Evolutionary conservation across 2,113 vertebrate species (phyloP).

Genomic region (Odontophorus gujanensis): DNA sequence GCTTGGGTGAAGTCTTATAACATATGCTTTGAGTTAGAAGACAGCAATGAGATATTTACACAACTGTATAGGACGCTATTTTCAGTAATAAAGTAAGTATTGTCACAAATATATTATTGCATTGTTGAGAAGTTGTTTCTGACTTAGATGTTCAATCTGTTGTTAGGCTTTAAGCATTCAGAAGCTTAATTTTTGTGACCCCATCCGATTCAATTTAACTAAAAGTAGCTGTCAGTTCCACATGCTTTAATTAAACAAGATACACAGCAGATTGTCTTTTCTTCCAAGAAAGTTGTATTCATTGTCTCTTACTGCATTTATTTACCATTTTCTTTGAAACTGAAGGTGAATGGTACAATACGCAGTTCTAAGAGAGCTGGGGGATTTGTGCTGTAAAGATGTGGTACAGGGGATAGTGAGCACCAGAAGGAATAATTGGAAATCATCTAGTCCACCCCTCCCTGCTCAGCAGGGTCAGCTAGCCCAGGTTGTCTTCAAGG

Average conservation of each 20-base stretch:
- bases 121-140: background rate
- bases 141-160: background rate
- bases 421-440: background rate
- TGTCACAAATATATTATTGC: background rate
- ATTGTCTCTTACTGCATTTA: background rate
- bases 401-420: background rate
- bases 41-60: slow-evolving; percentile 99
- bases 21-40: slow-evolving; percentile 99
- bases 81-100: slow-evolving; percentile 98
- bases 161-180: background rate
- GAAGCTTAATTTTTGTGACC: background rate
- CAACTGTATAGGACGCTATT: slow-evolving; percentile 97
- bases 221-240: background rate
- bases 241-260: background rate
- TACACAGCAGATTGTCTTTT: background rate
- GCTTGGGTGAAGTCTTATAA: slow-evolving; percentile 99
- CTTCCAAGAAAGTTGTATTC: background rate
- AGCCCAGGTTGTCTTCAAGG: background rate
- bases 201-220: background rate
- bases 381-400: background rate
- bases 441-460: background rate
- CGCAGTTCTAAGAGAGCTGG: background rate
- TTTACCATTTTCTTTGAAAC: background rate
- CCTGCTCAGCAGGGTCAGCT: background rate
- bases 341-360: background rate